phyloP scores from a whole-genome alignment of 2,888 invertebrate genomes.

The Eutolmus rufibarbis region DNA sequence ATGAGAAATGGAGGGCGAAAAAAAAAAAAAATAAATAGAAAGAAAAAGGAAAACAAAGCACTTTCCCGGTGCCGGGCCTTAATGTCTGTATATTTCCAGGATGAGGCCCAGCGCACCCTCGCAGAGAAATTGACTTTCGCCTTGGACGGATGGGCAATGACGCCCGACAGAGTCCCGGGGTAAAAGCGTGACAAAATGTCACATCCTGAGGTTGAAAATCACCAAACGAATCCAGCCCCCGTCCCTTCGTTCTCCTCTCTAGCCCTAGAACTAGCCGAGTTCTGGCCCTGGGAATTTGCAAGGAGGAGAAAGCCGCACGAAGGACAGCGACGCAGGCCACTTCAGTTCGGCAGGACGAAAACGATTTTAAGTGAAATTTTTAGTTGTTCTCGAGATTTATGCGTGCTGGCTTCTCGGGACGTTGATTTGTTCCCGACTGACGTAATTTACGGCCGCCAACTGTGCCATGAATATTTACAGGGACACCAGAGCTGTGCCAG shows the following conservation, averaged over 20 bases:
- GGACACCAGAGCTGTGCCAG: neutral
- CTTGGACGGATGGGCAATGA: slow-evolving; percentile 33
- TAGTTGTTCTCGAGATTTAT: slow-evolving; percentile 44
- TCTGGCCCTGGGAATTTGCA: neutral
- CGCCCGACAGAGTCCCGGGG: slow-evolving; percentile 1
- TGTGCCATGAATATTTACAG: slow-evolving; percentile 35
- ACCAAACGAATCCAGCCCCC: neutral
- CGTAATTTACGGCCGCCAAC: slow-evolving; percentile 45
- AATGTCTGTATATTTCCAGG: slow-evolving; percentile 30
- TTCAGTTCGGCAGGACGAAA: neutral
- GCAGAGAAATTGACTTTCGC: slow-evolving; percentile 38
- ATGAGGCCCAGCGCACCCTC: slow-evolving; percentile 22
- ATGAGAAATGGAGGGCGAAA: neutral
- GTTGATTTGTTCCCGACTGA: slow-evolving; percentile 44
- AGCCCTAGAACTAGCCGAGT: neutral
- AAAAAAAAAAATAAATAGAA: neutral
- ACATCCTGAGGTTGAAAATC: slow-evolving; percentile 21
- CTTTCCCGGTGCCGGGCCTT: neutral
- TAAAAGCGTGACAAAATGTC: slow-evolving; percentile 40
- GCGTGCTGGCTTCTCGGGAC: slow-evolving; percentile 40
- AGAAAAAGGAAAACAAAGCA: neutral
- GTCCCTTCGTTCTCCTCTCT: neutral
- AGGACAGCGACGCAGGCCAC: slow-evolving; percentile 16
- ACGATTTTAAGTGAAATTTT: slow-evolving; percentile 43
- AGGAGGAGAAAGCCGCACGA: neutral